Conservation (phyloP, 2,888 invertebrate genomes). For the Eulithis testata region DNA sequence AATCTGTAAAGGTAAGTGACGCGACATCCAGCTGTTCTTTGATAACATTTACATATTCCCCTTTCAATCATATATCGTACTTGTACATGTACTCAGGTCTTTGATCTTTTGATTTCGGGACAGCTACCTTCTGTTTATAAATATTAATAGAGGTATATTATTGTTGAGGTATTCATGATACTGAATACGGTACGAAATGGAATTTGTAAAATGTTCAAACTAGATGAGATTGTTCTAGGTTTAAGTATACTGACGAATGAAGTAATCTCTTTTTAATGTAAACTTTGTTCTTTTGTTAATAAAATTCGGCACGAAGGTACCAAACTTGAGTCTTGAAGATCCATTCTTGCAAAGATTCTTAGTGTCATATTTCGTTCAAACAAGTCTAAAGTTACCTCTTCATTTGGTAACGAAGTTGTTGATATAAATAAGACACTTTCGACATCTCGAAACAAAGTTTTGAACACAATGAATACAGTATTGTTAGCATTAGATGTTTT, state of each 20-base stretch:
- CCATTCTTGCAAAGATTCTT: conserved; percentile 3
- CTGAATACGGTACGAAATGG: conserved; percentile 8
- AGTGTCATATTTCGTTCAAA: conserved; percentile 26
- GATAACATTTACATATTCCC: conserved; percentile 40
- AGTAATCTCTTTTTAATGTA: too few relatives aligned
- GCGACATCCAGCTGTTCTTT: conserved; percentile 35
- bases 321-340: conserved; percentile 6
- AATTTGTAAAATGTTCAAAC: conserved; percentile 7
- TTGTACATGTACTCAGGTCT: conserved; percentile 21
- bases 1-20: conserved; percentile 27
- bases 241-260: too few relatives aligned
- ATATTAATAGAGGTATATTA: conserved; percentile 38
- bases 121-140: conserved; percentile 31
- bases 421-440: conserved; percentile 38
- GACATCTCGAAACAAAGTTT: conserved; percentile 24
- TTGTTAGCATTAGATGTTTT: conserved; percentile 5
- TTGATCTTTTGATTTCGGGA: conserved; percentile 37
- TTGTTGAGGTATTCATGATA: conserved; percentile 32
- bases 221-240: background rate
- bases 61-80: conserved; percentile 33
- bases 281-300: too few relatives aligned
- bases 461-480: conserved; percentile 35
- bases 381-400: conserved; percentile 30
- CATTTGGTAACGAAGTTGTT: conserved; percentile 34
- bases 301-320: background rate